phyloP scores from a whole-genome alignment of 1,140 invertebrate species.

The Drosophila littoralis region DNA sequence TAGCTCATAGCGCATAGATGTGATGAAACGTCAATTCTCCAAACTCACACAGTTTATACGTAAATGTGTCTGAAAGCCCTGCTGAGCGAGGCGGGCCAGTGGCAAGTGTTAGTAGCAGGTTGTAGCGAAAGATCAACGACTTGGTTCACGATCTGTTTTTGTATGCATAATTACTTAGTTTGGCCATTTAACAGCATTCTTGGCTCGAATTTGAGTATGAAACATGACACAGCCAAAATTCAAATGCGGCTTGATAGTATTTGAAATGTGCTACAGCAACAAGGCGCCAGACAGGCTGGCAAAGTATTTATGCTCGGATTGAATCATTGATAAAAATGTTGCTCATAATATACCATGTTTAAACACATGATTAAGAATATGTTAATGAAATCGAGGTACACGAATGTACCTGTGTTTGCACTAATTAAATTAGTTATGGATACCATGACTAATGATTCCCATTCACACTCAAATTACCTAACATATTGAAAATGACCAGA shows the following conservation, averaged over 20 bases:
- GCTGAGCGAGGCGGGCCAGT: constrained; percentile 3
- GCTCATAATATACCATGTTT: neutral
- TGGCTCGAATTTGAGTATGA: constrained; percentile 25
- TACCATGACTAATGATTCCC: neutral
- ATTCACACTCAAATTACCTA: constrained; percentile 6
- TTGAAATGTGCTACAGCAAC: neutral
- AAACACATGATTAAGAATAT: neutral
- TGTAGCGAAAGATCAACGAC: constrained; percentile 58
- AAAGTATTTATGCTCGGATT: neutral
- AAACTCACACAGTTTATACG: constrained; percentile 6
- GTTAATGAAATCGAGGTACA: neutral
- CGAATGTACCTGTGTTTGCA: neutral
- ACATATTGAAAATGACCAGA: neutral
- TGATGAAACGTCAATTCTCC: constrained; percentile 6
- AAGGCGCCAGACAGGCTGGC: neutral
- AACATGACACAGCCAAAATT: constrained; percentile 6
- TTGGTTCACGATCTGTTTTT: constrained; percentile 23
- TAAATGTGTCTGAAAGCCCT: neutral
- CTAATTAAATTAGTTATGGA: neutral
- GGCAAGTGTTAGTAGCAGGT: constrained; percentile 23
- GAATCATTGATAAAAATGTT: no score
- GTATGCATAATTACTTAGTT: constrained; percentile 45
- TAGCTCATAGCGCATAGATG: neutral
- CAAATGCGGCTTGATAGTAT: neutral
- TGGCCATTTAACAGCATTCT: constrained; percentile 12